These are phyloP conservation scores for Triplophysa rosa DNA, from an alignment of 2,113 vertebrate species.

Conservation along the genomic window DNA sequence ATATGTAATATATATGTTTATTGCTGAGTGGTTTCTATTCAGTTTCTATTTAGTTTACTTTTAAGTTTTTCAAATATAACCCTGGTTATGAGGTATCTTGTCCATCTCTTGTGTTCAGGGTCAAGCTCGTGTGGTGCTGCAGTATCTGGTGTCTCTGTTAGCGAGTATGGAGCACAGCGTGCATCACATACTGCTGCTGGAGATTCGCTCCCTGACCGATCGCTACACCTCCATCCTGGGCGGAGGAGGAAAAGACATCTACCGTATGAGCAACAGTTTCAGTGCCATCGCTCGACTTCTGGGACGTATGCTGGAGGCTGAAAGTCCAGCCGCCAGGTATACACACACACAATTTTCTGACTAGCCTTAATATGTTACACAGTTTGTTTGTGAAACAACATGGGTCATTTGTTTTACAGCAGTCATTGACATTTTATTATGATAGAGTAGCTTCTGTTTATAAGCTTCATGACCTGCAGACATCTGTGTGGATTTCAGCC, in stretches of 20 bases:
- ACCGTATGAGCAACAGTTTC: slow-evolving; percentile 96
- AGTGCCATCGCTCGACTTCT: slow-evolving; percentile 83
- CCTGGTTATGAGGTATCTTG: too few species aligned
- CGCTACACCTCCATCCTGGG: slow-evolving; percentile 80
- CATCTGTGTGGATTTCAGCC: neutral
- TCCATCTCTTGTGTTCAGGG: slow-evolving; percentile 66
- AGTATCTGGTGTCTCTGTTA: slow-evolving; percentile 85
- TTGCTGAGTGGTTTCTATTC: too few species aligned
- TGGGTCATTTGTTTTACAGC: slow-evolving; percentile 5
- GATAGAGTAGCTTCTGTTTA: slow-evolving; percentile 20
- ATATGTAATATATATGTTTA: too few species aligned
- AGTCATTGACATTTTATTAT: slow-evolving; percentile 22
- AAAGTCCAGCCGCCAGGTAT: slow-evolving; percentile 73
- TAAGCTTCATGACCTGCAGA: neutral
- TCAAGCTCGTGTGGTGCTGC: slow-evolving; percentile 79
- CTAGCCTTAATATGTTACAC: slow-evolving; percentile 1
- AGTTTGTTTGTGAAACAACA: slow-evolving; percentile 12
- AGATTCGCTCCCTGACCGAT: slow-evolving; percentile 86
- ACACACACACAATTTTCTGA: neutral
- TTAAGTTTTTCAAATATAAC: too few species aligned
- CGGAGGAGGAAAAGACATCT: slow-evolving; percentile 84
- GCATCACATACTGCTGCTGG: slow-evolving; percentile 87
- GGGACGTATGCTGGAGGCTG: slow-evolving; percentile 72
- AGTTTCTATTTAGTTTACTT: too few species aligned
- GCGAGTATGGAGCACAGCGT: slow-evolving; percentile 87